Percentiles rank a stretch among this genome's conserved stretches.
Conservation (phyloP, 2,888 invertebrate species). For the Scrobipalpa costella region DNA sequence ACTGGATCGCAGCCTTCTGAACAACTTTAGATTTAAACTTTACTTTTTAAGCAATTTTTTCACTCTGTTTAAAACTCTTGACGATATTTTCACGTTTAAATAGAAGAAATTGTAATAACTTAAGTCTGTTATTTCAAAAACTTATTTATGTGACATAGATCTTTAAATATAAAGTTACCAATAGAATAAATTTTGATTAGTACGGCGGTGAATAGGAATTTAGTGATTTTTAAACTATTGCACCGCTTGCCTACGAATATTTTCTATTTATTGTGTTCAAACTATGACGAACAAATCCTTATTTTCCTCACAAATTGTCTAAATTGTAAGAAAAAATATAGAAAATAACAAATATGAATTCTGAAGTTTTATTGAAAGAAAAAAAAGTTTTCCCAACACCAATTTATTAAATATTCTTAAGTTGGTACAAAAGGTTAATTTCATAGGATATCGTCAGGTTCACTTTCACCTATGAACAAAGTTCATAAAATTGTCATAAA, state of each 20-base stretch:
- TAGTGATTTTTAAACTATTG: slow-evolving; percentile 46
- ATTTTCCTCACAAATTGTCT: slow-evolving; percentile 63
- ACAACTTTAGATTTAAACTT: slow-evolving; percentile 44
- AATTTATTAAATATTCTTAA: slow-evolving; percentile 36
- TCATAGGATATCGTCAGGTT: slow-evolving; percentile 30
- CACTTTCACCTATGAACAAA: slow-evolving; percentile 39
- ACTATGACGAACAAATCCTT: slow-evolving; percentile 56
- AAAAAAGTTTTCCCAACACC: slow-evolving; percentile 45
- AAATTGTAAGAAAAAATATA: slow-evolving; percentile 73
- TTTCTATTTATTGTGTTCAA: slow-evolving; percentile 69
- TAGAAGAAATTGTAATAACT: slow-evolving; percentile 44
- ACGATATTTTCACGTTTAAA: not conserved
- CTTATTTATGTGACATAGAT: slow-evolving; percentile 74
- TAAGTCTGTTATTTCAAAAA: slow-evolving; percentile 66
- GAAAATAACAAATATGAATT: slow-evolving; percentile 61
- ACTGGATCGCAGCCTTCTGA: slow-evolving; percentile 70
- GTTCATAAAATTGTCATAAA: slow-evolving; percentile 27
- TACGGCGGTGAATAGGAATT: slow-evolving; percentile 37
- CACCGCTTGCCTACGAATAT: slow-evolving; percentile 66
- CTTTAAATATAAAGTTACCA: slow-evolving; percentile 75
- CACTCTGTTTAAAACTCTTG: slow-evolving; percentile 19
- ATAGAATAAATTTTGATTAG: slow-evolving; percentile 59
- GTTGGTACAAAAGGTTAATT: slow-evolving; percentile 33
- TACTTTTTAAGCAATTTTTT: slow-evolving; percentile 40
- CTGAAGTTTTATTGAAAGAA: slow-evolving; percentile 47